Percentiles rank a stretch among this genome's conserved stretches.
Conservation (phyloP, 2,888 invertebrate genomes). For the Myopa testacea region DNA sequence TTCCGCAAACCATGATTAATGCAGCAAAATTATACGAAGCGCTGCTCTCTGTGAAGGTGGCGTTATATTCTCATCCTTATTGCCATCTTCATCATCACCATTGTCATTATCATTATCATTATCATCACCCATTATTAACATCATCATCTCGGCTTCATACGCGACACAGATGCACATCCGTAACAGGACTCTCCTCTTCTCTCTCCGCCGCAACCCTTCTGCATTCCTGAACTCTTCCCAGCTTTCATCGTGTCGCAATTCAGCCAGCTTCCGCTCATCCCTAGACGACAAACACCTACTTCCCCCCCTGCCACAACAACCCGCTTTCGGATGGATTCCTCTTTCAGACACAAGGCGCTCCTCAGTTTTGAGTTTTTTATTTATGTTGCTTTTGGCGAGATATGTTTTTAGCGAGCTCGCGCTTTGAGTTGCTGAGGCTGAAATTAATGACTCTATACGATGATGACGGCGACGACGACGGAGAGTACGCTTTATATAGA, state of each 20-base stretch:
- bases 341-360: not conserved
- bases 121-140: not conserved
- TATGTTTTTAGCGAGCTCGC: not conserved
- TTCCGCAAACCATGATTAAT: not conserved
- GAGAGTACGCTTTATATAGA: not conserved
- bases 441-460: conserved; percentile 28
- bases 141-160: not conserved
- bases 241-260: not conserved
- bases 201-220: not conserved
- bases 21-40: not conserved
- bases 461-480: no score
- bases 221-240: not conserved
- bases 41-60: not conserved
- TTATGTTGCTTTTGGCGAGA: conserved; percentile 23
- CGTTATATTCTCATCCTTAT: not conserved
- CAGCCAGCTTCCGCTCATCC: no score
- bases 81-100: not conserved
- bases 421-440: conserved; percentile 6
- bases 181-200: no score
- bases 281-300: not conserved
- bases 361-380: not conserved
- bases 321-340: not conserved
- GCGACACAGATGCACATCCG: not conserved
- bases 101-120: not conserved
- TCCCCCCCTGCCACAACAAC: not conserved